Evolutionary conservation across 1,140 invertebrate genomes (phyloP), one percentile per base, ranked within the genome.

Genomic region (Cyphomyrmex costatus): DNA sequence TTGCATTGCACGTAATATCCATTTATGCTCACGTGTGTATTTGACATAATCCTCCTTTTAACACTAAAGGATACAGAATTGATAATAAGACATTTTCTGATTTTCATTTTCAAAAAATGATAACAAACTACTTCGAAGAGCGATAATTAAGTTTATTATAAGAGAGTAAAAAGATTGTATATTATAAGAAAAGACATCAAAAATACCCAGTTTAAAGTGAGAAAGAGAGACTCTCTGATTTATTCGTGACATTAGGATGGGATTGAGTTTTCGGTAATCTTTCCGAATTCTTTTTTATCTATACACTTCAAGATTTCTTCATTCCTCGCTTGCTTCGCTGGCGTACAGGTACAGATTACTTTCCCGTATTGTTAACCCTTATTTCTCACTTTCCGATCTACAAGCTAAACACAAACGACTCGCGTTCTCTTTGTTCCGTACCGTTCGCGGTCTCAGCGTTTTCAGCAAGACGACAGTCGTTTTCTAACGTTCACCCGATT

Each of bases 401-500:
- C 46, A 71, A 71, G 49, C 87, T 53, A 74, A 86, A 77, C 56
- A 85, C 33, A 85, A 82, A 77, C 30, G 63, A 58, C 16, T 53
- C 63, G 21, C 65, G 42, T 63, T 24, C 33, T 14, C 46, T 80
- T 68, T 70, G 30, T 80, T 66, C 63, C 21, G 63, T 61, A 80
- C 56, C 66, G 65, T 24, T 80, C 78, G 33, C 78, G 65, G 65
- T 80, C 46, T 71, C 65, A 80, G 65, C 63, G 65, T 80, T 80
- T 70, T 80, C 49, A 70, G 33, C 65, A 65, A 68, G 46, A 56
- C 46, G 36, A 21, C 78, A 56, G 56, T 68, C 87, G 65, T 86
- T 89, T 84, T 87, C 88, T 87, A 85, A 82, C 89, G 61, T 89
- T 89, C 86, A 42, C 77, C 6, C 88, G 71, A 73, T 88, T 90